A percentile compares a stretch with the other conserved stretches of the same genome.
These are phyloP conservation scores for Tetanocera ferruginea DNA, from an alignment of 2,888 invertebrate species.

Conservation along the genomic window DNA sequence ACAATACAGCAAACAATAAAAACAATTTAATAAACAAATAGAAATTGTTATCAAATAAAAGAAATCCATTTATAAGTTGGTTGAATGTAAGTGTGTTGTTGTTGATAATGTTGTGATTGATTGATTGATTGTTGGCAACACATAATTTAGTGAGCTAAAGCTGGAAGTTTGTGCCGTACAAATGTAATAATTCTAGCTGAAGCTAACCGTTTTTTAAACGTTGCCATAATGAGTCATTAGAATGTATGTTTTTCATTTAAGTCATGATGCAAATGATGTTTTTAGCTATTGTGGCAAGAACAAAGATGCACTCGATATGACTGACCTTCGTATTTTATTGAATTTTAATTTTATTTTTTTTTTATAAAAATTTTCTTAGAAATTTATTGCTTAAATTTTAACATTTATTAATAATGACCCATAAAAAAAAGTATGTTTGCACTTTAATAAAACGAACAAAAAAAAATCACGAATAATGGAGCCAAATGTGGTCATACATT, in stretches of 20 bases:
- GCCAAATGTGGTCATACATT: too few relatives aligned
- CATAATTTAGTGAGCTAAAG: constrained; percentile 6
- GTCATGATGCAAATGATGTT: not conserved
- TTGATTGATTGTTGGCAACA: constrained; percentile 28
- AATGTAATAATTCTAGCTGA: not conserved
- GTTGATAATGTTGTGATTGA: not conserved
- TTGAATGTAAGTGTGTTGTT: not conserved
- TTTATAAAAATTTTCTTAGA: too few relatives aligned
- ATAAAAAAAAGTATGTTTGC: too few relatives aligned
- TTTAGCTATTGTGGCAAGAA: not conserved
- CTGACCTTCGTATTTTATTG: not conserved
- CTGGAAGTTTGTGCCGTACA: not conserved
- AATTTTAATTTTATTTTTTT: too few relatives aligned
- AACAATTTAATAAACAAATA: constrained; percentile 37
- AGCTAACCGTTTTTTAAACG: constrained; percentile 12
- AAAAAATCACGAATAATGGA: too few relatives aligned
- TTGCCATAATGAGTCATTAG: constrained; percentile 4
- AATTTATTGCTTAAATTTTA: too few relatives aligned
- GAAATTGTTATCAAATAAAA: constrained; percentile 31
- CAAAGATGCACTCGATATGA: constrained; percentile 2
- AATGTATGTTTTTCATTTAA: not conserved
- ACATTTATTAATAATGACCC: too few relatives aligned
- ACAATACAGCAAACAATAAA: constrained; percentile 14
- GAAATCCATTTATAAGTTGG: constrained; percentile 4
- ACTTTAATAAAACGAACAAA: too few relatives aligned